These are phyloP conservation scores for Drosophila meridiana DNA, from an alignment of 2,888 invertebrate species.

Conservation along the genomic window DNA sequence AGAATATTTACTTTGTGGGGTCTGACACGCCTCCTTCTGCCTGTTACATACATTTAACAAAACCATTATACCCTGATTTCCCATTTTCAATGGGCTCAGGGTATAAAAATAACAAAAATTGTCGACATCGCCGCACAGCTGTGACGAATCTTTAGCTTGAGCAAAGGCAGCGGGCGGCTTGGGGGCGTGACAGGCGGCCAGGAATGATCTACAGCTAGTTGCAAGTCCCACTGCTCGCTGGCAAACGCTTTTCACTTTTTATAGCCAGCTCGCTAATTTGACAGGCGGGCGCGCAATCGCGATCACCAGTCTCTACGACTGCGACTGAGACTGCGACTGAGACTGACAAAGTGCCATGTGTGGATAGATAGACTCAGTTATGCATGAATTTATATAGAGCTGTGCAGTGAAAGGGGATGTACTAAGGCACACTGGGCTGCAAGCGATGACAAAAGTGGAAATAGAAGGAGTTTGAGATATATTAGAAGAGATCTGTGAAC, in stretches of 20 bases:
- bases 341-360: conserved; percentile 53
- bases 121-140: conserved; percentile 67
- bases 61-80: too few species aligned
- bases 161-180: conserved; percentile 38
- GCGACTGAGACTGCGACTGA: conserved; percentile 12
- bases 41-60: too few species aligned
- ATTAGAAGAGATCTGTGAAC: background rate
- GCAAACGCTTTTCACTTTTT: conserved; percentile 75
- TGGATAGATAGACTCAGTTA: conserved; percentile 51
- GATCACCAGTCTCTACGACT: conserved; percentile 55
- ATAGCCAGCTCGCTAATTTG: conserved; percentile 75
- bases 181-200: conserved; percentile 18
- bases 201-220: conserved; percentile 24
- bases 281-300: conserved; percentile 77
- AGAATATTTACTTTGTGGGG: too few species aligned
- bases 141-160: conserved; percentile 65
- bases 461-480: background rate
- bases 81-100: too few species aligned
- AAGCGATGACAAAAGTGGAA: conserved; percentile 11
- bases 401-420: conserved; percentile 28
- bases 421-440: conserved; percentile 44
- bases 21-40: too few species aligned
- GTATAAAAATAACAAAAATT: conserved; percentile 71
- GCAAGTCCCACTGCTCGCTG: conserved; percentile 47
- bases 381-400: conserved; percentile 12